Base-by-base conservation (phyloP, 1,140 invertebrate species). In the Paramacrobiotus metropolitanus region DNA sequence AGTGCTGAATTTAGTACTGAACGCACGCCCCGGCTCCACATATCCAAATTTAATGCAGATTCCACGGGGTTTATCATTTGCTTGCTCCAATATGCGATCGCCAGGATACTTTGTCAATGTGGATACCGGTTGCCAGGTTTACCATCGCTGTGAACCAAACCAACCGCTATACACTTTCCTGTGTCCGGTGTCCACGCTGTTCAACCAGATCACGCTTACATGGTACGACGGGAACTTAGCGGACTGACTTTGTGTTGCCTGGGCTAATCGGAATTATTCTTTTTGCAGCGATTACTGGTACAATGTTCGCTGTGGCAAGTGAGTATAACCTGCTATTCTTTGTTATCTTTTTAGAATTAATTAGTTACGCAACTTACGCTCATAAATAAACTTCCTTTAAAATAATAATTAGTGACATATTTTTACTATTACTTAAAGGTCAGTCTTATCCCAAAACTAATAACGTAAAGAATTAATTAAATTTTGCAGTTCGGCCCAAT, bases 231-330 rank as follows among this genome's bases (percentile, higher is more conserved):
- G n/a, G n/a, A n/a, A n/a, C n/a, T n/a, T n/a, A n/a, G n/a, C n/a
- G n/a, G n/a, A n/a, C n/a, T n/a, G n/a, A n/a, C n/a, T n/a, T n/a
- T n/a, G n/a, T n/a, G n/a, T n/a, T n/a, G n/a, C n/a, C n/a, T n/a
- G n/a, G n/a, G 9, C 9, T 15, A n/a, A 40, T 40, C 9, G 34
- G 34, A 40, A 40, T 40, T 15, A 20, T 15, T 55, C 48, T 24
- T 55, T 24, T 4, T 55, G 15, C 24, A 55, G 48, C 28, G 48
- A 55, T 28, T 55, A 55, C 48, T 55, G 48, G 48, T 55, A 55
- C 48, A 55, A 55, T 24, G 24, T 55, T 28, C 48, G 24, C 15
- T 55, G 48, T 24, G 15, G 24, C 4, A 55, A 55, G 48, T 55
- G 28, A 55, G 48, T 28, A 40, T 15, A 40, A 40, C 34, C n/a